Base-by-base conservation (phyloP, 2,888 invertebrate genomes). In the Holacanthella duospinosa region DNA sequence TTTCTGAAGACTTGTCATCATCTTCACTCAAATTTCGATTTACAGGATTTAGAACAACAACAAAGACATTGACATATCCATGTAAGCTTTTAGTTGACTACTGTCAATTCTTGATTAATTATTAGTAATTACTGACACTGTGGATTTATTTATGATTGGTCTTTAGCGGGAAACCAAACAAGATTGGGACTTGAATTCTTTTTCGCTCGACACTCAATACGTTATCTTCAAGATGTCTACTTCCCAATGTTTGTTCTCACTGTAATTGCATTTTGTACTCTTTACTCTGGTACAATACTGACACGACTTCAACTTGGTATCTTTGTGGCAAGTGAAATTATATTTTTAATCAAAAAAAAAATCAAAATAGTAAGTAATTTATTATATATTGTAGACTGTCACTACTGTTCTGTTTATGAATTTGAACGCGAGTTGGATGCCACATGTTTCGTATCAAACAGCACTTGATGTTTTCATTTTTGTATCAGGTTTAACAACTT, bases 401-500 rank as follows among this genome's bases (percentile, higher is more conserved):
- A 61, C 56, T 16, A 66, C 64, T 60, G 29, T 68, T 19, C 54
- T 68, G 1, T 70, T 68, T 43, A 61, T 65, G 19, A 54, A 61
- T 1, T 54, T 70, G n/a, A 57, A 65, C 25, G 55, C 66, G 27
- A 26, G 43, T 16, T 19, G 64, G 25, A 65, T 68, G 43, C 68
- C 68, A 1, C 62, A 63, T 61, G 70, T 68, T 16, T 68, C 68
- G 2, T 70, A 70, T 57, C 68, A 70, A 55, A 70, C 70, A 25
- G 70, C 70, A 12, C 54, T 70, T 36, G 70, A 70, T 28, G 65
- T 70, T 55, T 70, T 68, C 55, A 65, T 70, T n/a, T 70, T 70
- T 29, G 65, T 67, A 43, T 65, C 67, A 29, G 58, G 64, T 4
- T 63, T 67, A 1, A 66, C 66, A 27, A 64, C 65, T 55, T 67